Percentiles rank a stretch among this genome's conserved stretches.
These are phyloP conservation scores for Drosophila ananassae DNA, from an alignment of 1,140 invertebrate species.

Conservation along the genomic window DNA sequence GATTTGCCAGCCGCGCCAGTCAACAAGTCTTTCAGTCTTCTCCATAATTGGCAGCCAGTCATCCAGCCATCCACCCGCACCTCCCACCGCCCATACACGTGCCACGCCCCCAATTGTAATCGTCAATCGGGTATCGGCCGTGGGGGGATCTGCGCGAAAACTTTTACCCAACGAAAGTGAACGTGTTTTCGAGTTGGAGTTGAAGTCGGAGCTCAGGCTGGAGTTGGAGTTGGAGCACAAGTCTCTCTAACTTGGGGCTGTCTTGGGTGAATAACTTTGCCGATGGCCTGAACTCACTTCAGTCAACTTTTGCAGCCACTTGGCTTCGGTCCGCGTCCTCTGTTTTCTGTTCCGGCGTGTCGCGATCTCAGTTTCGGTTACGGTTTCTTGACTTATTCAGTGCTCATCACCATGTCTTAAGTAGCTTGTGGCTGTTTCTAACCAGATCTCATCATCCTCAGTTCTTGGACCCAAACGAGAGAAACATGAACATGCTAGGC, in stretches of 20 bases:
- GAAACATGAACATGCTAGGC: constrained; percentile 69
- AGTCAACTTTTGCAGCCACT: constrained; percentile 24
- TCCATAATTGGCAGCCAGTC: constrained; percentile 14
- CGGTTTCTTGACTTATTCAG: neutral
- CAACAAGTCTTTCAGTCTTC: neutral
- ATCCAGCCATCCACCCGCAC: constrained; percentile 14
- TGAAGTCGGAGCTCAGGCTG: neutral
- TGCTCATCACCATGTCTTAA: constrained; percentile 8
- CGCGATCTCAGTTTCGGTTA: neutral
- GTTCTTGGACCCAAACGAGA: neutral
- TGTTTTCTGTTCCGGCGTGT: neutral
- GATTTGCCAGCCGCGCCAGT: constrained; percentile 17
- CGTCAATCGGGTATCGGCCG: constrained; percentile 17
- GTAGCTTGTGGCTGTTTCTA: neutral
- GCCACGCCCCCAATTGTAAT: neutral
- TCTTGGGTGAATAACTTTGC: constrained; percentile 80
- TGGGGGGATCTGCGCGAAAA: constrained; percentile 38
- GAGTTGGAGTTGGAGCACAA: neutral
- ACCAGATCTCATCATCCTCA: neutral
- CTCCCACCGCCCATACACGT: neutral
- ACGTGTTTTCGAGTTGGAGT: constrained; percentile 57
- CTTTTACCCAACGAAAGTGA: constrained; percentile 76
- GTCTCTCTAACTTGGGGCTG: constrained; percentile 2
- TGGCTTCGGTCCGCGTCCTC: constrained; percentile 6
- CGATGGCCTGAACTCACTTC: constrained; percentile 70